These are phyloP conservation scores for Sander lucioperca DNA, from an alignment of 2,113 vertebrate genomes.

Conservation along the genomic window DNA sequence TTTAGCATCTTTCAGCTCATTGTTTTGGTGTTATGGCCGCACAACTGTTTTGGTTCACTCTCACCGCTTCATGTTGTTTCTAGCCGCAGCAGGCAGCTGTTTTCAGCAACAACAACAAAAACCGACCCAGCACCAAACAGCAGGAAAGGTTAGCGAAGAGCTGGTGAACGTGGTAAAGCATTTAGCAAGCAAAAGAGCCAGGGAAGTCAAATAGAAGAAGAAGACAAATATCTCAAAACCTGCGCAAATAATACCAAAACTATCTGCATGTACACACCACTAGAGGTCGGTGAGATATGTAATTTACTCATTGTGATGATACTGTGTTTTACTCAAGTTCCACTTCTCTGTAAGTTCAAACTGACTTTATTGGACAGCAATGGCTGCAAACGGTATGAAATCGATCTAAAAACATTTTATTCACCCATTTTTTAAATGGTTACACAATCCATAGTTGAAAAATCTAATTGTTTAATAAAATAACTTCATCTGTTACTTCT, in stretches of 20 bases:
- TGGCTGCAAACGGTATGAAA: neutral
- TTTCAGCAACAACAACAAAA: neutral
- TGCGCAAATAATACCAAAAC: neutral
- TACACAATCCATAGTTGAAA: neutral
- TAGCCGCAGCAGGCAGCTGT: neutral
- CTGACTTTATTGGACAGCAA: too few relatives aligned
- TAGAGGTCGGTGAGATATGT: neutral
- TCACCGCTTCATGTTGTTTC: neutral
- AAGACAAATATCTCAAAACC: neutral
- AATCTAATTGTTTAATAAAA: neutral
- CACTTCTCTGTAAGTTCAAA: neutral
- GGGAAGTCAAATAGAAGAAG: neutral
- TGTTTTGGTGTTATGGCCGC: neutral
- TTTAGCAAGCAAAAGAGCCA: neutral
- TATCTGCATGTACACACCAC: neutral
- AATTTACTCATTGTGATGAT: neutral
- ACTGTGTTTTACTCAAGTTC: neutral
- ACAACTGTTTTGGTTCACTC: neutral
- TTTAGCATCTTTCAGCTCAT: neutral
- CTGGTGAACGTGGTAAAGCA: neutral
- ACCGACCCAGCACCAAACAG: neutral
- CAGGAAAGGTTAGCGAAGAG: neutral
- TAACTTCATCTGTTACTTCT: too few relatives aligned
- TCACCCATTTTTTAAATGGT: neutral
- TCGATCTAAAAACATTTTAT: neutral